Conservation (phyloP, 2,888 invertebrate species). For the Dyspetes luteomarginatus region DNA sequence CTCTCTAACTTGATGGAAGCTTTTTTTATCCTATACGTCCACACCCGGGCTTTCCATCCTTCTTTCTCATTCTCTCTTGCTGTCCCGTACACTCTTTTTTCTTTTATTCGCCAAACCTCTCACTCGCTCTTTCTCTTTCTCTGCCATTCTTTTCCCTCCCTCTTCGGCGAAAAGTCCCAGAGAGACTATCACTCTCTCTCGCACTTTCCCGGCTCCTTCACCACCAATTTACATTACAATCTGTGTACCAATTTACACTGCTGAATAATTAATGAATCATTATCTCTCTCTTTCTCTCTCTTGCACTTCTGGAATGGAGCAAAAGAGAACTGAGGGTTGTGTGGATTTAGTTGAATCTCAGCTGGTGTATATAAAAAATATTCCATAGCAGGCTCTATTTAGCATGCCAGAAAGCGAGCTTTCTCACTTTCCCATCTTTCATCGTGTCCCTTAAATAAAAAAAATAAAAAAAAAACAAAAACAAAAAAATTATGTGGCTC, state of each 20-base stretch:
- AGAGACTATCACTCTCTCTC: constrained; percentile 56
- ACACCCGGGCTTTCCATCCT: constrained; percentile 31
- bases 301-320: not conserved
- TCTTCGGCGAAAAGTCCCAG: constrained; percentile 48
- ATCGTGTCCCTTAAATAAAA: constrained; percentile 5
- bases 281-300: constrained; percentile 27
- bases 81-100: constrained; percentile 25
- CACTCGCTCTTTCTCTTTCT: constrained; percentile 19
- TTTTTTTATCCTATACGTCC: constrained; percentile 43
- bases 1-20: constrained; percentile 45
- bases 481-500: constrained; percentile 46
- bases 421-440: constrained; percentile 47
- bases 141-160: constrained; percentile 43
- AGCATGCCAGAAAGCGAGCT: constrained; percentile 43
- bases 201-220: constrained; percentile 56
- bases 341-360: constrained; percentile 37
- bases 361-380: constrained; percentile 28
- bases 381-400: constrained; percentile 33
- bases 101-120: constrained; percentile 21
- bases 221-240: constrained; percentile 67
- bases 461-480: not conserved
- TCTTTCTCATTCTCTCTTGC: not conserved
- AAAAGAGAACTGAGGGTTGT: constrained; percentile 4
- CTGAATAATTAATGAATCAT: constrained; percentile 66
- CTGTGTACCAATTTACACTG: constrained; percentile 67